phyloP scores from a whole-genome alignment of 2,797 vertebrate species.

The Graptemys geographica region DNA sequence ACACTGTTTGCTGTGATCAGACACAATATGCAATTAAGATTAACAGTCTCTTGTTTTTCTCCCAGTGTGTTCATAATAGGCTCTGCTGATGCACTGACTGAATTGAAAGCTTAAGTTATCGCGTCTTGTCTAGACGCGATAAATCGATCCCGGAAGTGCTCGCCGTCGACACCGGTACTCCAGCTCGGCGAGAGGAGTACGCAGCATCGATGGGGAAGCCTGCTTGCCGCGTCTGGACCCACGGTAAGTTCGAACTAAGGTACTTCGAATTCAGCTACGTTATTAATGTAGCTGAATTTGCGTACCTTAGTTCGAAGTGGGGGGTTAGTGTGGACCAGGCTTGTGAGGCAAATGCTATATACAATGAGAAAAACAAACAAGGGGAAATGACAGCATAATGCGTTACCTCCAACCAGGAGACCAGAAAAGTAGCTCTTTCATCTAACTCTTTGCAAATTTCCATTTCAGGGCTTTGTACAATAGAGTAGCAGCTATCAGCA shows the following conservation, averaged over 20 bases:
- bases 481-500: background rate
- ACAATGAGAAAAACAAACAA: fast-evolving
- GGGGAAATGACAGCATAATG: fast-evolving
- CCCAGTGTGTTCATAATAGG: background rate
- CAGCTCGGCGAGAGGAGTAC: too few species aligned
- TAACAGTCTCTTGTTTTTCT: background rate
- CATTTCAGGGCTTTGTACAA: background rate
- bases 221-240: too few species aligned
- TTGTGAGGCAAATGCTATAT: background rate
- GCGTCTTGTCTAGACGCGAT: too few species aligned
- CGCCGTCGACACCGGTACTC: too few species aligned
- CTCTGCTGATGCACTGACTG: background rate
- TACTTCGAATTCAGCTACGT: too few species aligned
- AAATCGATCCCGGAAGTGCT: too few species aligned
- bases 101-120: background rate
- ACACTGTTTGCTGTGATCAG: background rate
- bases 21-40: background rate
- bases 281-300: too few species aligned
- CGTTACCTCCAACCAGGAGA: background rate
- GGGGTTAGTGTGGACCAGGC: too few species aligned
- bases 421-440: background rate
- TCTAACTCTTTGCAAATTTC: background rate
- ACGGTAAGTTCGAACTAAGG: too few species aligned
- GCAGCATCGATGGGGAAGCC: too few species aligned
- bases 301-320: too few species aligned